Base-by-base conservation (phyloP, 2,888 invertebrate species). In the Ichneumoninae sp. region DNA sequence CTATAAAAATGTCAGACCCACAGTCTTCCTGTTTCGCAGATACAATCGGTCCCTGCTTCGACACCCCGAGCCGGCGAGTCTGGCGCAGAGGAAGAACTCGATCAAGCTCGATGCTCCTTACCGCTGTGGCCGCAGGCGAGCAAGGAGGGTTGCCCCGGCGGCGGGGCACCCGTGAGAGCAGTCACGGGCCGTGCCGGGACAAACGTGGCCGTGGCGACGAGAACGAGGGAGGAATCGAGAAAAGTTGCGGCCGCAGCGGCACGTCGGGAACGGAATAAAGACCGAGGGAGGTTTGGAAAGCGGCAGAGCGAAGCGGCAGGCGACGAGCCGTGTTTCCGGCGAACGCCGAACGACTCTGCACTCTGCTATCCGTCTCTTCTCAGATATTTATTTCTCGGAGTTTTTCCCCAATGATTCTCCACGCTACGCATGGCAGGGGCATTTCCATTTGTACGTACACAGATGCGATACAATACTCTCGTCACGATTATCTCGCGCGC, bases 241-340 rank as follows among this genome's bases (percentile, higher is more conserved):
- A 77, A 77, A 57, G 68, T 57, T 36, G 65, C 30, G 71, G 54
- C 10, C 33, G 50, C 40, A 47, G n/a, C 13, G 30, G 36, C 65
- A 19, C 66, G 65, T 83, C 57, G 63, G 76, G 80, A 78, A 52
- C 66, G 83, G 81, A 70, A 84, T 77, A 83, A 85, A 85, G 87
- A 86, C 69, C 82, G 85, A 85, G 83, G 83, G 87, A 88, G 86
- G 86, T 88, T 86, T 83, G 89, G 89, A 90, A 92, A 89, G 91
- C 92, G 91, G 89, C 90, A 92, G 92, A 92, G 92, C 92, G 91
- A 87, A 92, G 89, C 92, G 89, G 87, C 89, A 88, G 85, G 90
- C 92, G 90, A 90, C 92, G 88, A 92, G 90, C 91, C 92, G 91
- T 92, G 91, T 92, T 90, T 92, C 92, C 92, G 90, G 92, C 88